phyloP scores from a whole-genome alignment of 2,888 invertebrate species.

The Zygothrica quintamaculata region DNA sequence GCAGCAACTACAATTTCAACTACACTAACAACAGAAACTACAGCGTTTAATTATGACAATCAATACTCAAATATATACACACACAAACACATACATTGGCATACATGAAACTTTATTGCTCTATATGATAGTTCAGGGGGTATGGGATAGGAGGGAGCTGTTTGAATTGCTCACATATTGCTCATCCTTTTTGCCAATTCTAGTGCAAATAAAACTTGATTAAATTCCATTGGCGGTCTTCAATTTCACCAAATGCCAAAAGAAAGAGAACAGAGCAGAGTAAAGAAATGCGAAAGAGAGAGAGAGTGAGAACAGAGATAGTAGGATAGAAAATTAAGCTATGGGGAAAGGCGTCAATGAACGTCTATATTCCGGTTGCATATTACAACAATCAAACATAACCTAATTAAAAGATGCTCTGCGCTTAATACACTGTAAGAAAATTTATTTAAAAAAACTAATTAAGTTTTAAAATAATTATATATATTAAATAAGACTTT shows the following conservation, averaged over 20 bases:
- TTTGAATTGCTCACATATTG: slow-evolving; percentile 48
- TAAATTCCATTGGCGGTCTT: slow-evolving; percentile 74
- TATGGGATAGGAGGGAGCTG: too few relatives aligned
- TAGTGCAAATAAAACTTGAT: slow-evolving; percentile 77
- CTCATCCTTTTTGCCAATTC: slow-evolving; percentile 58
- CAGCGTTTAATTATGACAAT: slow-evolving; percentile 77
- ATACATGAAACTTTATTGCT: slow-evolving; percentile 46
- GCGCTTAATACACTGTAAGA: slow-evolving; percentile 23
- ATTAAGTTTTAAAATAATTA: too few relatives aligned
- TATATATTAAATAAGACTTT: too few relatives aligned
- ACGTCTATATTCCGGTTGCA: slow-evolving; percentile 48
- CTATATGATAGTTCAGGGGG: slow-evolving; percentile 15
- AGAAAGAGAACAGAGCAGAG: background rate
- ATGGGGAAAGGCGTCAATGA: slow-evolving; percentile 19
- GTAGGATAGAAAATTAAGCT: background rate
- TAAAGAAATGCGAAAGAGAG: slow-evolving; percentile 42
- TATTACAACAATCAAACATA: slow-evolving; percentile 78
- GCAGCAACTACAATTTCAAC: background rate
- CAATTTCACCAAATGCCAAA: slow-evolving; percentile 56
- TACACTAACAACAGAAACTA: slow-evolving; percentile 22
- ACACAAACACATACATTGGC: slow-evolving; percentile 16
- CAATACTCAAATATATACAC: slow-evolving; percentile 58
- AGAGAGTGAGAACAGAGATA: slow-evolving; percentile 13
- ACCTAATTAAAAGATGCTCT: slow-evolving; percentile 69
- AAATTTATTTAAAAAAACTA: too few relatives aligned